These are phyloP conservation scores for Drosophila helvetica DNA, from an alignment of 2,888 invertebrate species.

Conservation along the genomic window DNA sequence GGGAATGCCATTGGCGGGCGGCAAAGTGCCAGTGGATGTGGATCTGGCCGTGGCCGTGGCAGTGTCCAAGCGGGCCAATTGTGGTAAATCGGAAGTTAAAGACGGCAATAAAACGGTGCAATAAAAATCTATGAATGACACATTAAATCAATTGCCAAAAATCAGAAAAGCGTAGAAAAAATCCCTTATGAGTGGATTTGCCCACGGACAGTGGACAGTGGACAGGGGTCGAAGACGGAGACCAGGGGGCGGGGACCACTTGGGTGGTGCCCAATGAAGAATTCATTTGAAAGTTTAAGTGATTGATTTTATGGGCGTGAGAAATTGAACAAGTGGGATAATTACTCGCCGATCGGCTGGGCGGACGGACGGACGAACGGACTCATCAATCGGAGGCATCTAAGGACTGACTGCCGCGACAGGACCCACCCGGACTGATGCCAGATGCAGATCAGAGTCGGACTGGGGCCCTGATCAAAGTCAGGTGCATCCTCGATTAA, in stretches of 20 bases:
- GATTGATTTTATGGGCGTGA: constrained; percentile 70
- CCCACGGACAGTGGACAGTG: not conserved
- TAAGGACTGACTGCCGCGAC: not conserved
- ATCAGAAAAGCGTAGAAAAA: constrained; percentile 76
- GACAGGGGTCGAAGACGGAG: not conserved
- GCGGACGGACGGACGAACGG: not conserved
- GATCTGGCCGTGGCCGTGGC: constrained; percentile 25
- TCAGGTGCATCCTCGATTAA: constrained; percentile 66
- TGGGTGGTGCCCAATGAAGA: constrained; percentile 53
- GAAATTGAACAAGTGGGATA: constrained; percentile 68
- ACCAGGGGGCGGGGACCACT: constrained; percentile 27
- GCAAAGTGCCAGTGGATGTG: constrained; percentile 13
- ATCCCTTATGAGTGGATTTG: constrained; percentile 62
- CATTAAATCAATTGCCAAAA: constrained; percentile 84
- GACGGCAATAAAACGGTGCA: constrained; percentile 84
- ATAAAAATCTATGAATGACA: constrained; percentile 84
- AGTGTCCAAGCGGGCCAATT: constrained; percentile 81
- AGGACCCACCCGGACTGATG: constrained; percentile 38
- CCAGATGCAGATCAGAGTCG: constrained; percentile 23
- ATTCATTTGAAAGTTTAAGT: constrained; percentile 70
- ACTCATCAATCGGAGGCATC: constrained; percentile 2
- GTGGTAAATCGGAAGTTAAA: constrained; percentile 84
- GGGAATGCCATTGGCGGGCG: constrained; percentile 47
- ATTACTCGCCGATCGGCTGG: constrained; percentile 43
- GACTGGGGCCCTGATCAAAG: constrained; percentile 24